Evolutionary conservation across 2,888 invertebrate species (phyloP), one percentile per base, ranked within the genome.

Genomic region (Rotaria sp.): DNA sequence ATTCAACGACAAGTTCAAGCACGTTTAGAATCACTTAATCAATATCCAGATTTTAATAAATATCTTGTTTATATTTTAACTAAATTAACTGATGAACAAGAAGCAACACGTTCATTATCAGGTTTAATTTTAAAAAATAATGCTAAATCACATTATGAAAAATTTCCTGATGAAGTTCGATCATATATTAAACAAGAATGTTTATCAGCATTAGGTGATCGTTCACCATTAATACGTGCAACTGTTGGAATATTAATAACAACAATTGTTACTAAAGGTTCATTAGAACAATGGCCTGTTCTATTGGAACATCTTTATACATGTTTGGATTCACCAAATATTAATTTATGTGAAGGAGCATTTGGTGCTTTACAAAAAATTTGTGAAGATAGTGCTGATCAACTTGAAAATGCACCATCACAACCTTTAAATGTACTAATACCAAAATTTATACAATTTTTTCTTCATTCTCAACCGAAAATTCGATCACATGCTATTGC

Each of bases 301-400:
- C 93, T 99, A 67, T 92, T 99, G 88, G 97, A 97, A 86, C 94
- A 95, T 8, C 93, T 99, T 48, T 96, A 96, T 91, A 94, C 94
- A 89, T 95, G 97, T 95, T 93, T 99, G 55, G 97, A 97, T 90
- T 96, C 96, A 7, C 95, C 95, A 89, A 96, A 98, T 91, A 96
- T 96, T 90, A 95, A 96, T 93, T 94, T 96, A 88, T 97, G 97
- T 91, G 98, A 98, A 94, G 99, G 99, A 89, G 95, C 99, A 80
- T 97, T 99, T 92, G 97, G 98, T 89, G 97, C 98, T 30, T 91
- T 99, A 88, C 97, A 98, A 91, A 99, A 99, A 92, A 97, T 99
- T 85, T 99, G 98, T 92, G 99, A 99, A 93, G 99, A 99, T 92
- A 96, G 96, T 41, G 95, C 96, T 0, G 98, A 98, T 90, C 93